phyloP scores from a whole-genome alignment of 2,797 vertebrate genomes.

The Lutjanus campechanus region DNA sequence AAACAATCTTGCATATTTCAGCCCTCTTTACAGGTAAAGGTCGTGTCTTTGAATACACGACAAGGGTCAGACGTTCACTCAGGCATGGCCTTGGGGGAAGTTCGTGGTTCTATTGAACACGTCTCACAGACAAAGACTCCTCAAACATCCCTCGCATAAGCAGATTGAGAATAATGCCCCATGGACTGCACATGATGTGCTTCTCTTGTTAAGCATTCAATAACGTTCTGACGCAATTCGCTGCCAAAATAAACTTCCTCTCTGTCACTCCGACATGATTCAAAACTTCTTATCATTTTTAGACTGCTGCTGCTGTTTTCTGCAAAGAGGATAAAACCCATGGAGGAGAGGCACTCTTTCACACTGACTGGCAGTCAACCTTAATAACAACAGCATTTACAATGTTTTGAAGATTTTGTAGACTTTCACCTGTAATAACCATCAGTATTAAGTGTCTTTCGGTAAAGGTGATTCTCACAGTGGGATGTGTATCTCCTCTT shows the following conservation, averaged over 20 bases:
- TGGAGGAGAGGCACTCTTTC: slow-evolving; percentile 59
- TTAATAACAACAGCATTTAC: slow-evolving; percentile 78
- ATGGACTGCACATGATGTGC: slow-evolving; percentile 59
- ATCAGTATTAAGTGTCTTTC: slow-evolving; percentile 72
- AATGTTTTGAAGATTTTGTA: slow-evolving; percentile 75
- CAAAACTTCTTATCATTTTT: slow-evolving; percentile 77
- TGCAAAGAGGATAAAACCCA: slow-evolving; percentile 62
- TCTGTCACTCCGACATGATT: slow-evolving; percentile 69
- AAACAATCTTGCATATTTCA: slow-evolving; percentile 25
- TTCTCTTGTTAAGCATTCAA: slow-evolving; percentile 77
- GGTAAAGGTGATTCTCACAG: slow-evolving; percentile 74
- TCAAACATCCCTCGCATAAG: slow-evolving; percentile 75
- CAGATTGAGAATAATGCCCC: slow-evolving; percentile 71
- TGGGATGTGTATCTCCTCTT: slow-evolving; percentile 65
- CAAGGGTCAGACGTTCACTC: slow-evolving; percentile 52
- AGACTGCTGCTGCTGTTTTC: slow-evolving; percentile 70
- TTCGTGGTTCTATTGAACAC: slow-evolving; percentile 45
- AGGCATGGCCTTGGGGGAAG: slow-evolving; percentile 56
- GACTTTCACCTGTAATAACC: slow-evolving; percentile 72
- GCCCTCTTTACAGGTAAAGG: slow-evolving; percentile 25
- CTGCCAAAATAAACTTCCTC: slow-evolving; percentile 76
- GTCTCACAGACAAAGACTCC: slow-evolving; percentile 65
- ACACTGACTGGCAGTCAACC: slow-evolving; percentile 68
- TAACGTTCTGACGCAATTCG: slow-evolving; percentile 71
- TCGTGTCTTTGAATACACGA: slow-evolving; percentile 55